Base-by-base conservation (phyloP, 2,888 invertebrate genomes). In the Nomada hirtipes region DNA sequence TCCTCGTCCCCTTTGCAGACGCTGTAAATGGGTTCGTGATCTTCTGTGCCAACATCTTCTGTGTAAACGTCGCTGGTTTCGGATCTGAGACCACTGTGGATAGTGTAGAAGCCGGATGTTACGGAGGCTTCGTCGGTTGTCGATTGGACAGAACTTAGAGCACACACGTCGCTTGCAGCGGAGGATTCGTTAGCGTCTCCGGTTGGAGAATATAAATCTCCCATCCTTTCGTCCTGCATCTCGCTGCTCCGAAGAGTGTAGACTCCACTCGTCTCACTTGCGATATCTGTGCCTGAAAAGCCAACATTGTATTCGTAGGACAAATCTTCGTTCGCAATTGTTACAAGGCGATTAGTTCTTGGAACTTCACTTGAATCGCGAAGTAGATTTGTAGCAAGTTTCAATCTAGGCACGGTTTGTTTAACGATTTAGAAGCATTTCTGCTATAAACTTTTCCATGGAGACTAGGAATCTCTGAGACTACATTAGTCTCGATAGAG, bases 221-320 rank as follows among this genome's bases (percentile, higher is more conserved):
- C 88, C 67, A 91, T 91, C 42, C 89, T 86, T 67, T 93, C 93
- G 82, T 93, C 94, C 68, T 93, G 92, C 87, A 93, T 93, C 57
- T 92, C 94, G 79, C 93, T 94, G 72, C 94, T 94, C 65, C 96
- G 96, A 94, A 97, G 95, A 0, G 98, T 98, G 90, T 97, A 98
- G 0, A 98, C 97, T 0, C 98, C 98, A 85, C 97, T 97, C 0
- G 97, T 97, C 93, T 97, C 97, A 83, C 97, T 97, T 20, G 97
- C 97, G 26, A 93, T 92, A 60, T 93, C 93, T 0, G 92, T 93
- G 42, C 89, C 92, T 90, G 72, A 60, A 79, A 71, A 4, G 3
- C 15, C 15, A 63, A 63, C 29, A 26, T 44, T 29, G 36, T 52
- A 15, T 20, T 36, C 36, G 52, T 13, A 50, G 4, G 10, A 50